Conservation (phyloP, 2,113 vertebrate species). For the Gymnobelideus leadbeateri region DNA sequence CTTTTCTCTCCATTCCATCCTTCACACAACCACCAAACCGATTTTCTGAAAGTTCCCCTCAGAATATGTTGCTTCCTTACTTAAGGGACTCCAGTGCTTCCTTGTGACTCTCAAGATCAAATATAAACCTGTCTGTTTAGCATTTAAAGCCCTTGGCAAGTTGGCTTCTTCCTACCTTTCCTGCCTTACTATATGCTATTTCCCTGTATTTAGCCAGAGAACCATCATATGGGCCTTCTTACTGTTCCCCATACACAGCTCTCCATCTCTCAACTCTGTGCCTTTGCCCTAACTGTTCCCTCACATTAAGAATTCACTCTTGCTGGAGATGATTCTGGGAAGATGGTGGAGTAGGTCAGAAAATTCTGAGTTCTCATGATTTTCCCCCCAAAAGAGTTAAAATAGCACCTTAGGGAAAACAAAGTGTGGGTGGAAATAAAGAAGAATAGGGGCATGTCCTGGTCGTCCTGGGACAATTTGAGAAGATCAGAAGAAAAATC, state of each 20-base stretch:
- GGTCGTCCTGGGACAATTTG: too few relatives aligned
- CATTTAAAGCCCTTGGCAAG: background rate
- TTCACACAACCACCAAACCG: background rate
- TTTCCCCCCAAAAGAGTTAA: too few relatives aligned
- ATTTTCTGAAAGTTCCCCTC: background rate
- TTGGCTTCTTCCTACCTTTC: background rate
- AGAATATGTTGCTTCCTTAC: background rate
- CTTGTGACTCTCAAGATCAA: background rate
- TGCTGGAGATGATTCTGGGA: too few relatives aligned
- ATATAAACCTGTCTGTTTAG: background rate
- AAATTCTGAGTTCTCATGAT: too few relatives aligned
- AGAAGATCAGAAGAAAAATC: too few relatives aligned
- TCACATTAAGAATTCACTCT: background rate
- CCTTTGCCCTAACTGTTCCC: background rate
- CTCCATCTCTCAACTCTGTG: background rate
- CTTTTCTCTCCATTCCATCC: background rate
- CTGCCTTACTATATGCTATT: background rate
- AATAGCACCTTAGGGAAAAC: too few relatives aligned
- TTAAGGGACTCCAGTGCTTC: background rate
- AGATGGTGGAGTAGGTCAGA: too few relatives aligned
- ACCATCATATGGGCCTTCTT: background rate
- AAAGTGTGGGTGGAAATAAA: too few relatives aligned
- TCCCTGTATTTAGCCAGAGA: background rate
- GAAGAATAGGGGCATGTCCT: too few relatives aligned
- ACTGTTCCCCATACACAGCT: background rate